Base-by-base conservation (phyloP, 2,113 vertebrate species). In the Protobothrops mucrosquamatus region DNA sequence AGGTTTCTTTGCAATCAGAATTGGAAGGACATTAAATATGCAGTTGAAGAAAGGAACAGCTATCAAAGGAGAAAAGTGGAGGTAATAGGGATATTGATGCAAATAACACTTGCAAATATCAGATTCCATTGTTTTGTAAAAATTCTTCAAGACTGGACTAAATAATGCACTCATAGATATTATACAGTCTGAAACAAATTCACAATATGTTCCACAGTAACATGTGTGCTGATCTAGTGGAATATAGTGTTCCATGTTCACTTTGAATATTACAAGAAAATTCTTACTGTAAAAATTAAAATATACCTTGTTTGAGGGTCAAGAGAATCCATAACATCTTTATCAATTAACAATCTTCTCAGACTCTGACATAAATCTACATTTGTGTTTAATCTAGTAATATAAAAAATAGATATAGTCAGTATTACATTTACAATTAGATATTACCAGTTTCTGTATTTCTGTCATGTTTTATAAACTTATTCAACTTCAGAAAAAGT, bases 341-440 rank as follows among this genome's bases (percentile, higher is more conserved):
- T 96, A 96, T 98, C 97, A 91, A 98, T 96, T 88, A 99, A 95
- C 90, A 99, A 94, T 91, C 96, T 96, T 94, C 98, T 98, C 90
- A 99, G 97, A 96, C 99, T 99, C 90, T 98, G 98, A 95, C 98
- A 99, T 10, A 99, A 96, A 24, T 99, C 98, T 92, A 99, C 98
- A 96, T 99, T 98, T 46, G 99, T 99, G 97, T 99, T 99, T 95
- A 99, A 97, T 94, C 99, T 99, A 97, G 94, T 95, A 97, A 95
- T 95, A 93, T 20, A 96, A 0, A 96, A 54, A 81, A n/a, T 64
- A 92, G 90, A 96, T 15, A 92, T 91, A 87, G 90, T 51, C 2
- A 92, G 93, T 7, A 22, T 26, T 93, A 69, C 6, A 90, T 7
- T 89, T 94, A 64, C 56, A 18, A 94, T 89, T 87, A 90, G 1